These are phyloP conservation scores for Cisticola juncidis DNA, from an alignment of 2,113 vertebrate species.

Conservation along the genomic window DNA sequence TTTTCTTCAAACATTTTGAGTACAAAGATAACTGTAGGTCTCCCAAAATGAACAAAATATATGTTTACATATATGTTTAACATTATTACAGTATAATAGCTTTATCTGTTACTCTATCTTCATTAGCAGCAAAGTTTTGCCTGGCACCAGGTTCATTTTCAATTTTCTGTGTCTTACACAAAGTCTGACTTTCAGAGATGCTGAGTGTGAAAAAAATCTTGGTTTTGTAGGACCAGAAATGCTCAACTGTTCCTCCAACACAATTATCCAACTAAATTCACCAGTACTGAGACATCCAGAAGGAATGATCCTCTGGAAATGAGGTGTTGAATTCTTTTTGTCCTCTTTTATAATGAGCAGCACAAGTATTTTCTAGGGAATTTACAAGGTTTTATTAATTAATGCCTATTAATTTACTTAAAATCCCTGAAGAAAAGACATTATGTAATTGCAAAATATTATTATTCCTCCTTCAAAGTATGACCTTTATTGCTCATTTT, in stretches of 20 bases:
- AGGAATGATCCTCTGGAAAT: neutral
- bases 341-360: neutral
- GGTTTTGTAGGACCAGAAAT: neutral
- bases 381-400: constrained; percentile 22
- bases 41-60: neutral
- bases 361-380: neutral
- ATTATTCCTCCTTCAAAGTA: neutral
- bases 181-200: neutral
- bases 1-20: neutral
- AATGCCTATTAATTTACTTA: constrained; percentile 5
- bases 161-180: neutral
- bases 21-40: neutral
- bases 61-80: neutral
- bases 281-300: neutral
- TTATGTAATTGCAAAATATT: neutral
- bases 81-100: neutral
- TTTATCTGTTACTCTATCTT: neutral
- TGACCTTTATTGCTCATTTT: neutral
- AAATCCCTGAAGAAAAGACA: neutral
- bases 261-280: neutral
- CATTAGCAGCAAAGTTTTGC: neutral
- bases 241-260: neutral
- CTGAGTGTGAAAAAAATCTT: neutral
- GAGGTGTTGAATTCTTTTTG: neutral
- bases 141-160: neutral